These are phyloP conservation scores for Nymphalis polychloros DNA, from an alignment of 2,888 invertebrate species.

Conservation along the genomic window DNA sequence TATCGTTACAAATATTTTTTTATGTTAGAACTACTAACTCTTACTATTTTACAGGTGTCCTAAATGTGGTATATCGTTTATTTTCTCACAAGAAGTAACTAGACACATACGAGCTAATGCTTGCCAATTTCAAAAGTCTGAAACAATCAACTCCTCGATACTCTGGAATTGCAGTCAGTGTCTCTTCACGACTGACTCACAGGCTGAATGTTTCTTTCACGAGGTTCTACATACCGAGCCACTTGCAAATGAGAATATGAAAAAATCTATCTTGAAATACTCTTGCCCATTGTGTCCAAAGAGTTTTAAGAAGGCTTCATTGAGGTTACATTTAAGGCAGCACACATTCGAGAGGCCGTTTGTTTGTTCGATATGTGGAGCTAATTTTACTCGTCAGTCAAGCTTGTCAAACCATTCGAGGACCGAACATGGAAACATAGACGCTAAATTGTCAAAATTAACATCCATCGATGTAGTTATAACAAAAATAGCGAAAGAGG, in stretches of 20 bases:
- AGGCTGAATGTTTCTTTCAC: constrained; percentile 88
- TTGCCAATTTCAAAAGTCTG: constrained; percentile 70
- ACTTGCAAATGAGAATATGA: constrained; percentile 48
- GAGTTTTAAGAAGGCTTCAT: constrained; percentile 83
- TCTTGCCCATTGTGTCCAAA: constrained; percentile 86
- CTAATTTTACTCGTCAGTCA: constrained; percentile 85
- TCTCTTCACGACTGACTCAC: constrained; percentile 83
- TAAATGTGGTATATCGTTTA: constrained; percentile 86
- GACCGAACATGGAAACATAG: constrained; percentile 70
- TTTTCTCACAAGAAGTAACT: constrained; percentile 87
- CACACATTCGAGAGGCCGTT: constrained; percentile 89
- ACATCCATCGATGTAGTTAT: constrained; percentile 10
- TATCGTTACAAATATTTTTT: not conserved
- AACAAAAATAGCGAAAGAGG: constrained; percentile 21
- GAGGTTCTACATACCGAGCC: constrained; percentile 84
- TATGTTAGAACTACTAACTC: not conserved
- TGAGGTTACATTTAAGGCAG: constrained; percentile 86
- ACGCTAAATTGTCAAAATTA: constrained; percentile 20
- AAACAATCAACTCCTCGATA: constrained; percentile 50
- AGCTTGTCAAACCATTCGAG: constrained; percentile 84
- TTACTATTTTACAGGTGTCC: constrained; percentile 82
- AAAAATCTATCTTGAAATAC: constrained; percentile 72
- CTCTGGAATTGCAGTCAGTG: constrained; percentile 83
- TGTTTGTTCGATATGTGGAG: constrained; percentile 83
- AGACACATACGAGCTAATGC: constrained; percentile 85